These are phyloP conservation scores for Gibbula magus DNA, from an alignment of 2,888 invertebrate species.

Conservation along the genomic window DNA sequence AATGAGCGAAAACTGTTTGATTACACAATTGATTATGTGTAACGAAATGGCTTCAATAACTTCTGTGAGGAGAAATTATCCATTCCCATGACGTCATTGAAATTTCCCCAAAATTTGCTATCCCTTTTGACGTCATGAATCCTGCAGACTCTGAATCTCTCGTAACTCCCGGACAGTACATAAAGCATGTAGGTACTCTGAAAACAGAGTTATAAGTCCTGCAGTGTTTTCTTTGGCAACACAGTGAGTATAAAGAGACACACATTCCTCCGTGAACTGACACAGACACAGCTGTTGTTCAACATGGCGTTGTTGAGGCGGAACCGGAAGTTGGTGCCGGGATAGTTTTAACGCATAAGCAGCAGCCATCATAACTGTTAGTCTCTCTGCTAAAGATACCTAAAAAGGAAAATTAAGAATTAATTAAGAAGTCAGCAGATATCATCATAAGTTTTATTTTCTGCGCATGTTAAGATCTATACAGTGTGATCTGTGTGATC, in stretches of 20 bases:
- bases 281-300: constrained; percentile 50
- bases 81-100: too few relatives aligned
- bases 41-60: too few relatives aligned
- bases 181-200: neutral
- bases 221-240: constrained; percentile 12
- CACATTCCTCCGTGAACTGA: constrained; percentile 52
- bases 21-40: too few relatives aligned
- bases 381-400: constrained; percentile 56
- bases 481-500: neutral
- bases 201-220: constrained; percentile 15
- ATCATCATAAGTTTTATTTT: too few relatives aligned
- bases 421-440: too few relatives aligned
- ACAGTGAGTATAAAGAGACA: constrained; percentile 24
- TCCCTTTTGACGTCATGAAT: neutral
- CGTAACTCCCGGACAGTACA: neutral
- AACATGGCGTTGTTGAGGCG: constrained; percentile 52
- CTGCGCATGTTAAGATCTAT: too few relatives aligned
- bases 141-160: neutral
- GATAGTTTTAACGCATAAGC: constrained; percentile 53
- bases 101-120: too few relatives aligned
- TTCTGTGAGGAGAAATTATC: too few relatives aligned
- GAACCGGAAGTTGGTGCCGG: constrained; percentile 36
- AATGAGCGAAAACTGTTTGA: too few relatives aligned
- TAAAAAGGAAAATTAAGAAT: constrained; percentile 29
- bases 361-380: constrained; percentile 61